Conservation (phyloP, 2,113 vertebrate species). For the Catharus fuscescens region DNA sequence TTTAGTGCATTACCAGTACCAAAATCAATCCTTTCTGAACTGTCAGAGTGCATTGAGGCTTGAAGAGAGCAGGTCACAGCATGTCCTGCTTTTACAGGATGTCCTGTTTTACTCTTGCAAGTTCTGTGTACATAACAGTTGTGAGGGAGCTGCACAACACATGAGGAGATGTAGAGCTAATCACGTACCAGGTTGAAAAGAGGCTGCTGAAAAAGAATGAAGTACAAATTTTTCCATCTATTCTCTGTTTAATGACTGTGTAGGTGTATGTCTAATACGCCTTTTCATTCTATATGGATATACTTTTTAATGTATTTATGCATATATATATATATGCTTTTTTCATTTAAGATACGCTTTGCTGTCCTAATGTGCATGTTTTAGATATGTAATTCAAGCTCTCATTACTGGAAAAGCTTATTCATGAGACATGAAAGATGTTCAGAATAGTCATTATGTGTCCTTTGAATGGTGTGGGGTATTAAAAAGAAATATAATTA, state of each 20-base stretch:
- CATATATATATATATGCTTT: background rate
- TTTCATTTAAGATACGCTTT: background rate
- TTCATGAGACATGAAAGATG: slow-evolving; percentile 8
- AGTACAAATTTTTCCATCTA: background rate
- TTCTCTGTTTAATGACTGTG: background rate
- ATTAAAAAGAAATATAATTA: slow-evolving; percentile 59
- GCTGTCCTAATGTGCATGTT: slow-evolving; percentile 8
- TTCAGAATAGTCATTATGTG: slow-evolving; percentile 21
- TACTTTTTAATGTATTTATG: background rate
- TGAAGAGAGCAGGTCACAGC: background rate
- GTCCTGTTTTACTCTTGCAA: background rate
- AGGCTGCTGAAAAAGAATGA: background rate
- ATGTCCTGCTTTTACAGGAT: background rate
- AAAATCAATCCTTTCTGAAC: background rate
- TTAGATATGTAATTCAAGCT: slow-evolving; percentile 59
- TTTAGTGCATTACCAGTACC: background rate
- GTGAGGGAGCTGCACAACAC: background rate
- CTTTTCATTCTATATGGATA: background rate
- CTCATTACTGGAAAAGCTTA: slow-evolving; percentile 23
- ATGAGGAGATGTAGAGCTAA: background rate
- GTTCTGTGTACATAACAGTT: background rate
- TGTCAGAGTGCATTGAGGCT: background rate
- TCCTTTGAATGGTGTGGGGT: slow-evolving; percentile 32
- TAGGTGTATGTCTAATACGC: background rate
- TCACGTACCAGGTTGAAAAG: background rate